Conservation (phyloP, 1,140 invertebrate genomes). For the Galleria mellonella region DNA sequence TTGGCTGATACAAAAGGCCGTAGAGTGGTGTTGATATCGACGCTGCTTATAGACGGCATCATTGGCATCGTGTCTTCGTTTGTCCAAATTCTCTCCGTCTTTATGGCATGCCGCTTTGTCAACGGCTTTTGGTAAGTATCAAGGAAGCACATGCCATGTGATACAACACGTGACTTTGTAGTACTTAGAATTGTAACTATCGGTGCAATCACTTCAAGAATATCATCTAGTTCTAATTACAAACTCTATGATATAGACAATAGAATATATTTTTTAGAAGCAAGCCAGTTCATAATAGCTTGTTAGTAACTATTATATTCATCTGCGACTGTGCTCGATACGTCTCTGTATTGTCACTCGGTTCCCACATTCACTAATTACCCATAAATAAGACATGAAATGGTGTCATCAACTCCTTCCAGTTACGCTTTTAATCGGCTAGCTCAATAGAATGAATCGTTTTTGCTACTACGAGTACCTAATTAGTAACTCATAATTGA, state of each 20-base stretch:
- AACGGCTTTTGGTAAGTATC: constrained; percentile 89
- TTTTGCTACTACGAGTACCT: background rate
- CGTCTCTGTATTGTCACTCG: constrained; percentile 1
- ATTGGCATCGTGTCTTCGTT: constrained; percentile 84
- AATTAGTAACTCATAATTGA: no score
- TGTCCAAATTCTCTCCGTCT: constrained; percentile 83
- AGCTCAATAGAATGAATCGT: background rate
- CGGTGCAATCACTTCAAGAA: no score
- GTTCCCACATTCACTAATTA: constrained; percentile 17
- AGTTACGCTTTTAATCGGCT: constrained; percentile 1
- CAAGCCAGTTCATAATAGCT: no score
- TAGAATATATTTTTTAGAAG: no score
- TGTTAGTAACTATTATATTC: no score
- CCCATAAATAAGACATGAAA: constrained; percentile 6
- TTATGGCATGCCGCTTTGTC: constrained; percentile 85
- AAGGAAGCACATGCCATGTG: background rate
- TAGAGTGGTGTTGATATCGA: constrained; percentile 83
- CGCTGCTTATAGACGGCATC: constrained; percentile 85
- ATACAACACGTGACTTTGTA: constrained; percentile 6
- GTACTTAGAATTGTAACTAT: background rate
- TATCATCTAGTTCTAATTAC: no score
- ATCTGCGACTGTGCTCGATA: background rate
- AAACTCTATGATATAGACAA: no score
- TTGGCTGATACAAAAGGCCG: constrained; percentile 89
- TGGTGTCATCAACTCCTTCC: constrained; percentile 13